Evolutionary conservation across 2,888 invertebrate species (phyloP), one percentile per base, ranked within the genome.

Genomic region (Sinodicranocentrus sp.): DNA sequence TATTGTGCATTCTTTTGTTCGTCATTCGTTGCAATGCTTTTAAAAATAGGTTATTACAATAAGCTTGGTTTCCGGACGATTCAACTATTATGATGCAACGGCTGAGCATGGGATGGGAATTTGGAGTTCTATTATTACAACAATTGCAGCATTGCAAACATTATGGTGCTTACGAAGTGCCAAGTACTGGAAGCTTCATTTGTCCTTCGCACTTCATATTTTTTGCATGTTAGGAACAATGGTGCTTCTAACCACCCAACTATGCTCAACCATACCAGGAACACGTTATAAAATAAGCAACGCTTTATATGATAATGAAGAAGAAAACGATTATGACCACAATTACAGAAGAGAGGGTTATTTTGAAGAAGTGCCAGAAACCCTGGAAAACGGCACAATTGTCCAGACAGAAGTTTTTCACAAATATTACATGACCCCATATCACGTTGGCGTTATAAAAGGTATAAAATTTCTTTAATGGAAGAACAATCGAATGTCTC

Each of bases 121-220:
- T 21, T 86, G 85, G 84, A 39, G 61, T 6, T 83, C 84, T 10
- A 19, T 82, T 5, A 26, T 83, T n/a, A 71, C 73, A n/a, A 15
- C 48, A 5, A 5, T 77, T n/a, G 68, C 85, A 15, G 84, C 85
- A 17, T 39, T 75, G 13, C 39, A 77, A 10, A 80, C 83, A 1
- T 23, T 85, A 5, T 84, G 84, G 82, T 67, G 82, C 13, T 76
- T 82, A 8, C 63, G 61, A 65, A 84, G 70, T 44, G 17, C 79
- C 3, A 61, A 75, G 15, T 84, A 87, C 25, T 76, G 83, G 68
- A 80, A 85, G 54, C 73, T 87, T 1, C 86, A 87, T 73, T 63
- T 78, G 17, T 67, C 86, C 0, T 84, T 87, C 83, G 85, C 83
- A 2, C 15, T 84, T n/a, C 87, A 87, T 39, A 67, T 86, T 1